These are phyloP conservation scores for Scaptomyza reducta DNA, from an alignment of 2,888 invertebrate species.

Conservation along the genomic window DNA sequence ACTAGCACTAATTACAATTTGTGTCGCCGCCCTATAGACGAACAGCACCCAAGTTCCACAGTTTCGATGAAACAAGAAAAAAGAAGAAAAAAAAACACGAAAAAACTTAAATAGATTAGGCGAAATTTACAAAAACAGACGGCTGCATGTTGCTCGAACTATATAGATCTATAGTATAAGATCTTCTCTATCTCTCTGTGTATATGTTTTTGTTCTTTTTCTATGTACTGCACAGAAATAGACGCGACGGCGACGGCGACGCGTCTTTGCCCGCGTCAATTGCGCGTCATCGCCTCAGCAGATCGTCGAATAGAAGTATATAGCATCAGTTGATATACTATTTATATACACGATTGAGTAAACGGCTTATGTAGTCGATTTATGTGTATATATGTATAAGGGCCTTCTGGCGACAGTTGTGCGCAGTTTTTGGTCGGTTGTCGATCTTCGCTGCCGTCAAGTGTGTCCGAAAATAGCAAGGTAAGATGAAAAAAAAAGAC, in stretches of 20 bases:
- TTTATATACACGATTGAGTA: conserved; percentile 33
- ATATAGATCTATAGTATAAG: conserved; percentile 35
- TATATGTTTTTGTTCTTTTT: conserved; percentile 41
- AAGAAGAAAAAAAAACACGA: conserved; percentile 1
- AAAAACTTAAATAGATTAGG: conserved; percentile 71
- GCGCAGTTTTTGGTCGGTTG: conserved; percentile 68
- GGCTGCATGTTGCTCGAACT: conserved; percentile 37
- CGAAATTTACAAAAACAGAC: conserved; percentile 58
- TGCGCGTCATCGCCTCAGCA: conserved; percentile 74
- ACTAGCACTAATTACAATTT: conserved; percentile 75
- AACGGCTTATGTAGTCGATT: conserved; percentile 12
- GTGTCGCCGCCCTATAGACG: conserved; percentile 69
- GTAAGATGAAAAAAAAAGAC: conserved; percentile 63
- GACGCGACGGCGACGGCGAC: conserved; percentile 64
- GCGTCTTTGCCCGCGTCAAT: conserved; percentile 79
- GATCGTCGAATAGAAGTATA: conserved; percentile 37
- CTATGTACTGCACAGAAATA: conserved; percentile 61
- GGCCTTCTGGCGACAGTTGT: conserved; percentile 76
- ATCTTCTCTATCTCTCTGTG: conserved; percentile 23
- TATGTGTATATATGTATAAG: conserved; percentile 64
- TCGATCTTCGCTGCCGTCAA: conserved; percentile 74
- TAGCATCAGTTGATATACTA: conserved; percentile 47
- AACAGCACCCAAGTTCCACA: conserved; percentile 22
- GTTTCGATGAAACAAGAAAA: conserved; percentile 46
- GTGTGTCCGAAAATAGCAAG: conserved; percentile 77